Evolutionary conservation across 2,797 vertebrate genomes (phyloP).

Genomic region (Enteromius argenteus): DNA sequence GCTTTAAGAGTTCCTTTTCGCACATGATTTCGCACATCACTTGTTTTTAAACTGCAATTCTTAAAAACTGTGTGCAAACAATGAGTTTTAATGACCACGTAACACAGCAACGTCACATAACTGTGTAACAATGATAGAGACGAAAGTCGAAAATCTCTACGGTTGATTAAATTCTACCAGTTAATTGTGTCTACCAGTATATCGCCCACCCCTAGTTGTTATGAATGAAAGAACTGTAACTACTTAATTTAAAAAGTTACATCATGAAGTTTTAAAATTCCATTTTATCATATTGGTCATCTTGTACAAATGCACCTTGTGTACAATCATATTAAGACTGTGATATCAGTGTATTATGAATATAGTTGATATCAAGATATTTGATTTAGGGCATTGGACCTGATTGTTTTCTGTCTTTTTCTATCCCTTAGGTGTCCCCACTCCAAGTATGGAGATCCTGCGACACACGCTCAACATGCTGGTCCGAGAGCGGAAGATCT

Average conservation of each 20-base stretch:
- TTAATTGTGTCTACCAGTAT: not conserved
- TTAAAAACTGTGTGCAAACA: no score
- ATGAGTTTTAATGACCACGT: not conserved
- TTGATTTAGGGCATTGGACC: not conserved
- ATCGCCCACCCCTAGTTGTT: not conserved
- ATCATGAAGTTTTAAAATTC: not conserved
- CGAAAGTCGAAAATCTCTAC: not conserved
- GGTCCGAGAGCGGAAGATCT: constrained; percentile 97
- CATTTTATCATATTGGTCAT: not conserved
- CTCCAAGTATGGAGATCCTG: constrained; percentile 95
- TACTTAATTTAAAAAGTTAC: not conserved
- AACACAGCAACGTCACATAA: not conserved
- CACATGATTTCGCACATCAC: not conserved
- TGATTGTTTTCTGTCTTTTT: constrained; percentile 29
- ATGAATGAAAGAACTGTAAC: not conserved
- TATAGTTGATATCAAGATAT: not conserved
- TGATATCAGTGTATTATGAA: not conserved
- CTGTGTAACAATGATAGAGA: not conserved
- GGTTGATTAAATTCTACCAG: not conserved
- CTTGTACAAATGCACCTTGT: not conserved
- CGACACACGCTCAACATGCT: constrained; percentile 95
- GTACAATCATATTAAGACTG: constrained; percentile 8
- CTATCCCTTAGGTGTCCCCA: constrained; percentile 87
- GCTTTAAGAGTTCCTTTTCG: not conserved
- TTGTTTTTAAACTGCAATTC: no score